These are phyloP conservation scores for Achlya flavicornis DNA, from an alignment of 2,888 invertebrate species.

Conservation along the genomic window DNA sequence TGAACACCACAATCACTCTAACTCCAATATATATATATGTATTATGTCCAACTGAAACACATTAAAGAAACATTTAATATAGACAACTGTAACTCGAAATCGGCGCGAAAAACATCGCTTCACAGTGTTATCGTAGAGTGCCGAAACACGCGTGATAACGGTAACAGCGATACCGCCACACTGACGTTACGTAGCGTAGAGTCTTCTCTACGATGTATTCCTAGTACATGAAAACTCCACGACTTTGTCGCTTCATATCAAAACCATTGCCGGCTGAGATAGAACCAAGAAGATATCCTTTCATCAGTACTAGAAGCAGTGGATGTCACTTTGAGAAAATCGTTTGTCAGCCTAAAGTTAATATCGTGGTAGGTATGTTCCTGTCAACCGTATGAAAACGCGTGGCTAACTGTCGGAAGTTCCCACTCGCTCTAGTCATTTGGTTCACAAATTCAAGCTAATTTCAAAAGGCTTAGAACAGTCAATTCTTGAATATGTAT, in stretches of 20 bases:
- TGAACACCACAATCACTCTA: conserved; percentile 22
- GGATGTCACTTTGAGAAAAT: conserved; percentile 25
- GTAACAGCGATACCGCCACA: conserved; percentile 61
- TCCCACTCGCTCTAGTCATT: conserved; percentile 53
- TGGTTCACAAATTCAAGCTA: conserved; percentile 63
- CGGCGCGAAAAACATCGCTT: conserved; percentile 61
- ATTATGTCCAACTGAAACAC: conserved; percentile 53
- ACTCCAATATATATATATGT: conserved; percentile 22
- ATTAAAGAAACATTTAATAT: conserved; percentile 50
- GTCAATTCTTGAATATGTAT: conserved; percentile 22
- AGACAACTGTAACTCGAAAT: conserved; percentile 39
- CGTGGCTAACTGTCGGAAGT: conserved; percentile 47
- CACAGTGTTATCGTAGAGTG: conserved; percentile 25
- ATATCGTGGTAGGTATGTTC: conserved; percentile 36
- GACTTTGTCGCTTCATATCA: background rate
- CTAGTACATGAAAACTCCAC: conserved; percentile 23
- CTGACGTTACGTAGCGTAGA: conserved; percentile 49
- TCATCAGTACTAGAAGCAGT: conserved; percentile 23
- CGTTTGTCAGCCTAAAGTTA: conserved; percentile 21
- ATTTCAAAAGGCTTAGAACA: conserved; percentile 47
- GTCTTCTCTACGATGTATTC: conserved; percentile 28
- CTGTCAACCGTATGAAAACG: conserved; percentile 65
- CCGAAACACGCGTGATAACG: conserved; percentile 46
- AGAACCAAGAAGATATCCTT: accelerated
- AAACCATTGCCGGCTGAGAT: conserved; percentile 35